Base-by-base conservation (phyloP, 1,140 invertebrate genomes). In the Whitmania pigra region DNA sequence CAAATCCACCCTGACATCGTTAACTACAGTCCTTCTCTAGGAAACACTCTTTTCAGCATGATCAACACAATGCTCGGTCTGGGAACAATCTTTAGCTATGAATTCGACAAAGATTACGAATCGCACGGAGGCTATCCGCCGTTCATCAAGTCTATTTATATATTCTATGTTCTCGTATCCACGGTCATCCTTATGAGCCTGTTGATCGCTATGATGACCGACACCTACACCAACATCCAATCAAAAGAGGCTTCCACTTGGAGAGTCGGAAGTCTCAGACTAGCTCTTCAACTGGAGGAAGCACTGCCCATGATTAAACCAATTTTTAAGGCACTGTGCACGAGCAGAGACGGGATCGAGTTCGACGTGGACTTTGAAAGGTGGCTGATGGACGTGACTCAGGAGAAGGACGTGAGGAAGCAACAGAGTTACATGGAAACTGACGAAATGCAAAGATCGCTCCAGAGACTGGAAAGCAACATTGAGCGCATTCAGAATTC, bases 41-140 rank as follows among this genome's bases (percentile, higher is more conserved):
- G 66, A 49, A 57, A 74, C 25, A 71, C 73, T 53, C 55, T 75
- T 11, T 75, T 72, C 71, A 63, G 31, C 22, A 68, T 67, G 20
- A 75, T 75, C 63, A 72, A 74, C 57, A 29, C 69, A 36, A 72
- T 75, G 73, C 25, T 75, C 17, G 74, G 74, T 15, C 73, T 75
- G 40, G 71, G 49, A 4, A 29, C 72, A 20, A 25, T 75, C 22
- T 75, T 74, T 20, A 73, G 71, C 43, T 53, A 71, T 29, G 36
- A 57, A 4, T 69, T 70, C 68, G 74, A 72, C 54, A n/a, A 25
- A 20, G 63, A 49, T 54, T 74, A 72, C 73, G 29, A 22, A 11
- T 20, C 54, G 36, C 25, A 31, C 49, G 67, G 67, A 40, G 67
- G 74, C 67, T 25, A 31, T 36, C 53, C 54, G n/a, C 13, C 69